These are phyloP conservation scores for Pogonocichla stellata DNA, from an alignment of 2,113 vertebrate genomes.

Conservation along the genomic window DNA sequence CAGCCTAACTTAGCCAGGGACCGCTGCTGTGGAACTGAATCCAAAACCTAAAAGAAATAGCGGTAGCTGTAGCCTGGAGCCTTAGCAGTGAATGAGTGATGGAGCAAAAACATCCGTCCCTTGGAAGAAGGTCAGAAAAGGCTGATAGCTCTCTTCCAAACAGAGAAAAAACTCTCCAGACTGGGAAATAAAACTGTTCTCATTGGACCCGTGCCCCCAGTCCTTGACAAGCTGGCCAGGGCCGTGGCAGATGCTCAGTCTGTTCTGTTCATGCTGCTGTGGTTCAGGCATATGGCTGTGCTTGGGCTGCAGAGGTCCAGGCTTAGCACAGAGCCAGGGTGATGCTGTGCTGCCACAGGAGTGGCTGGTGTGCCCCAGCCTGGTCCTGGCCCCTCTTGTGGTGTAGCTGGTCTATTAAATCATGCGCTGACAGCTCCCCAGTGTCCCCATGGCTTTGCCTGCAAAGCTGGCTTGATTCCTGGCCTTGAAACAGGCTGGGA, in stretches of 20 bases:
- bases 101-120: conserved; percentile 34
- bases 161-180: background rate
- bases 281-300: background rate
- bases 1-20: conserved; percentile 3
- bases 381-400: background rate
- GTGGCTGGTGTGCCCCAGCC: background rate
- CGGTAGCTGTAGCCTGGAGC: background rate
- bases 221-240: background rate
- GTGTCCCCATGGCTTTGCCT: background rate
- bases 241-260: background rate
- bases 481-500: background rate
- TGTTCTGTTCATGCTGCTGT: background rate
- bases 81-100: background rate
- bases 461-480: conserved; percentile 7
- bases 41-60: background rate
- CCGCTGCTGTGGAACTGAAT: background rate
- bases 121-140: conserved; percentile 35
- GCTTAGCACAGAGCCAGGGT: background rate
- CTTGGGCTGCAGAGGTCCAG: fast-evolving
- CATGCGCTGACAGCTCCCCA: background rate
- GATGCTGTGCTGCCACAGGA: background rate
- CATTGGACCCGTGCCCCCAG: background rate
- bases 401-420: background rate
- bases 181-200: background rate
- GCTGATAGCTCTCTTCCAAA: conserved; percentile 19